Percentiles rank a stretch among this genome's conserved stretches.
phyloP scores from a whole-genome alignment of 2,113 vertebrate species.

The Tiliqua scincoides region DNA sequence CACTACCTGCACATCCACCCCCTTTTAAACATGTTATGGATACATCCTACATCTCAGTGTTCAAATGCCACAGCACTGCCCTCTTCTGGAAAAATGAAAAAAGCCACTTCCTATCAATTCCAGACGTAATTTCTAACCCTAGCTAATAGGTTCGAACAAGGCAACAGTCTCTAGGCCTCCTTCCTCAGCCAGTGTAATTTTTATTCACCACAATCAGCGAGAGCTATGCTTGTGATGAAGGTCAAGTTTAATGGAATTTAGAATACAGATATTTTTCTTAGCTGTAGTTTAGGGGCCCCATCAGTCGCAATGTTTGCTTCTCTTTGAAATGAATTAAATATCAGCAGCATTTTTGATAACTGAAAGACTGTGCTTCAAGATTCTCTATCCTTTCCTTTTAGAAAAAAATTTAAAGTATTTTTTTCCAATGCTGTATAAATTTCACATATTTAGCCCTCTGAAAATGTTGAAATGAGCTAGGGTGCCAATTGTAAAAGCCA shows the following conservation, averaged over 20 bases:
- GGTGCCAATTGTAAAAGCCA: not conserved
- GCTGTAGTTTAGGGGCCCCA: not conserved
- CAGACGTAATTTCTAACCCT: not conserved
- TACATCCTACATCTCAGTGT: constrained; percentile 45
- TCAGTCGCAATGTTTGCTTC: accelerated
- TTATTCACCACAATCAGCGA: not conserved
- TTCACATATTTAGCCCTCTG: not conserved
- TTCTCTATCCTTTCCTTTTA: constrained; percentile 19
- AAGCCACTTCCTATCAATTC: constrained; percentile 30
- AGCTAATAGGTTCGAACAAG: not conserved
- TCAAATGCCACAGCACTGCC: constrained; percentile 81
- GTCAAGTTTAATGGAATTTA: not conserved
- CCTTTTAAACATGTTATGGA: not conserved
- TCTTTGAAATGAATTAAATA: not conserved
- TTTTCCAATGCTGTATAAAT: not conserved
- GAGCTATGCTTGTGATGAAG: not conserved
- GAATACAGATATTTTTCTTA: not conserved
- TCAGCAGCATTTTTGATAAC: constrained; percentile 23
- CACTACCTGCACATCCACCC: too few relatives aligned
- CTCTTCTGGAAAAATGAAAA: constrained; percentile 64
- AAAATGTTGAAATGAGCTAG: accelerated
- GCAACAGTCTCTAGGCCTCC: not conserved
- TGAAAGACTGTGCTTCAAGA: constrained; percentile 31
- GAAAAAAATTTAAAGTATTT: not conserved
- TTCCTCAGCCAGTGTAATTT: not conserved